These are phyloP conservation scores for Porites evermanni DNA, from an alignment of 92 coral and sea anemone genomes.

Conservation along the genomic window DNA sequence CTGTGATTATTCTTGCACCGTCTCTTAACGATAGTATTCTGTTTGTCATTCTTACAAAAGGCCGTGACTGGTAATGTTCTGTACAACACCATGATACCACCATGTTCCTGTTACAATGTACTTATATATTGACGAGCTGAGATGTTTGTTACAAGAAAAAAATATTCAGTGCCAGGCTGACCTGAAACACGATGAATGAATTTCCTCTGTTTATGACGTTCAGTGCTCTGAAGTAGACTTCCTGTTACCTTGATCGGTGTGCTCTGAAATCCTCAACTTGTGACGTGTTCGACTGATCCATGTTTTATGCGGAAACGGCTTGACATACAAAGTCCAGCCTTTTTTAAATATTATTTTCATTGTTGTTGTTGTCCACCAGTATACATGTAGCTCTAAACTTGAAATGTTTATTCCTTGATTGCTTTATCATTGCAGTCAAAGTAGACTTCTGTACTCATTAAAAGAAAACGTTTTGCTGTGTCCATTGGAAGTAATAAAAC, in stretches of 20 bases:
- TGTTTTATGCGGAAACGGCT: conserved; percentile 29
- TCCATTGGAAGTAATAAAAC: conserved; percentile 33
- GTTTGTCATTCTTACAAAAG: conserved; percentile 52
- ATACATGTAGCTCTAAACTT: not conserved
- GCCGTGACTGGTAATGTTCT: conserved; percentile 50
- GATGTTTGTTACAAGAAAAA: conserved; percentile 36
- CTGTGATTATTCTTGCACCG: not conserved
- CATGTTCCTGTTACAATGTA: conserved; percentile 26
- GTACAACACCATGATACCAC: conserved; percentile 32
- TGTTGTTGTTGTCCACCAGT: not conserved
- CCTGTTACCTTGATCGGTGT: conserved; percentile 19
- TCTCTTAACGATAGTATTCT: conserved; percentile 31
- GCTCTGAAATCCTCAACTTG: conserved; percentile 30
- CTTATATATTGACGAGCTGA: conserved; percentile 31
- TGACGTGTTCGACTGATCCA: conserved; percentile 36
- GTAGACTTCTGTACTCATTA: conserved; percentile 18
- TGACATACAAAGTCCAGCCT: not conserved
- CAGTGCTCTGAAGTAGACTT: conserved; percentile 14
- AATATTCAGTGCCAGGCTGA: conserved; percentile 21
- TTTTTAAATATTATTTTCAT: not conserved
- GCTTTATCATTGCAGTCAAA: conserved; percentile 6
- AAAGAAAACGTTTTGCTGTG: conserved; percentile 45
- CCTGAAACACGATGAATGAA: conserved; percentile 24
- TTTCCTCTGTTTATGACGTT: conserved; percentile 26
- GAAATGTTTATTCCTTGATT: not conserved